Percentiles rank a stretch among this genome's conserved stretches.
These are phyloP conservation scores for Chironomus striatipennis DNA, from an alignment of 1,140 invertebrate species.

Conservation along the genomic window DNA sequence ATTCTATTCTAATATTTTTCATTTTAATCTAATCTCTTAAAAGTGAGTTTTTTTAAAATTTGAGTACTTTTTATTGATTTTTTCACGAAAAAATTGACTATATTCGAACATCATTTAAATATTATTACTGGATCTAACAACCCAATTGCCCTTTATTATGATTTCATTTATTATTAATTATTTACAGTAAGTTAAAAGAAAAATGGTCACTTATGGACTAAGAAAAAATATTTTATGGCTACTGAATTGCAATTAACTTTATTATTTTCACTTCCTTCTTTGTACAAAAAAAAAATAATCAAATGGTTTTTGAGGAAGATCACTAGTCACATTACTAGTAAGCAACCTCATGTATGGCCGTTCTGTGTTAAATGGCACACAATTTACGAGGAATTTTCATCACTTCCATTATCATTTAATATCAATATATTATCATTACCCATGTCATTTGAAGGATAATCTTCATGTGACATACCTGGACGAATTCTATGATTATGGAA, in stretches of 20 bases:
- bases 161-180: too few species aligned
- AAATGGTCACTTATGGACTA: not conserved
- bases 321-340: too few species aligned
- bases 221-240: conserved; percentile 8
- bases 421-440: not conserved
- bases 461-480: not conserved
- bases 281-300: not conserved
- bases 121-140: not conserved
- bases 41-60: not conserved
- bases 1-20: not conserved
- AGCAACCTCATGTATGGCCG: not conserved
- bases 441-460: not conserved
- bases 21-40: not conserved
- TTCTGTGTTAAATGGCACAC: conserved; percentile 11
- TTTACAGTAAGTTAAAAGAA: too few species aligned
- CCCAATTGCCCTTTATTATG: too few species aligned
- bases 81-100: not conserved
- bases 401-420: conserved; percentile 16
- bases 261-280: not conserved
- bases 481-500: conserved; percentile 50
- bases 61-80: not conserved
- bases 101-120: not conserved
- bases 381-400: conserved; percentile 17
- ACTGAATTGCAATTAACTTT: not conserved
- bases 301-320: too few species aligned